Percentiles rank a stretch among this genome's conserved stretches.
Evolutionary conservation across 1,140 invertebrate species (phyloP).

Genomic region (Lutraria rhynchaena): DNA sequence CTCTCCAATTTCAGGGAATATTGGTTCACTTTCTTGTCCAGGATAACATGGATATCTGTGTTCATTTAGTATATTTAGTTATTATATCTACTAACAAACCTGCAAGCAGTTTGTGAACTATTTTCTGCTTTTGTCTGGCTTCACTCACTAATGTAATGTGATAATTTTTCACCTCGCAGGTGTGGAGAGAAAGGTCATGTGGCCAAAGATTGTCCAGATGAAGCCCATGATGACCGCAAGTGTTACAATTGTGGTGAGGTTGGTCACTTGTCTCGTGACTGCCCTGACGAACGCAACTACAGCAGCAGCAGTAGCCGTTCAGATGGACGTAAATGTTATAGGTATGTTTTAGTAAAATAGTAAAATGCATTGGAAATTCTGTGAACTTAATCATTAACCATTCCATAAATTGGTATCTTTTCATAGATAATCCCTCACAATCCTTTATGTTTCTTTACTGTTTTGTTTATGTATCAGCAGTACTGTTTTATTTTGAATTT

Average conservation of each 20-base stretch:
- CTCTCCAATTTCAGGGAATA: no score
- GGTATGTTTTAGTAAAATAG: slow-evolving; percentile 37
- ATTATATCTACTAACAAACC: no score
- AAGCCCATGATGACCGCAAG: slow-evolving; percentile 56
- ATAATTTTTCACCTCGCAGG: no score
- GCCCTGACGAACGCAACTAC: slow-evolving; percentile 61
- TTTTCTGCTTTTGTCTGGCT: no score
- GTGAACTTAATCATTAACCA: not conserved
- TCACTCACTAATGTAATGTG: no score
- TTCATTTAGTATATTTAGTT: no score
- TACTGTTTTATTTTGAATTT: no score
- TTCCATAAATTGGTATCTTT: not conserved
- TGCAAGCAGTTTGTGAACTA: no score
- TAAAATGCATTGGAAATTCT: no score
- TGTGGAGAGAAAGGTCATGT: slow-evolving; percentile 84
- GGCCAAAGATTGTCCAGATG: slow-evolving; percentile 82
- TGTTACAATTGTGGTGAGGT: slow-evolving; percentile 82
- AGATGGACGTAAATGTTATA: slow-evolving; percentile 59
- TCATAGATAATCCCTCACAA: not conserved
- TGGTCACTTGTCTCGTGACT: slow-evolving; percentile 88
- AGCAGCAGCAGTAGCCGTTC: not conserved
- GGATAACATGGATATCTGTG: no score
- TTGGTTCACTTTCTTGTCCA: no score
- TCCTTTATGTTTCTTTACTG: not conserved
- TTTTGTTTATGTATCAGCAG: no score